Evolutionary conservation across 2,113 vertebrate species (phyloP).

Genomic region (Silurus asotus): DNA sequence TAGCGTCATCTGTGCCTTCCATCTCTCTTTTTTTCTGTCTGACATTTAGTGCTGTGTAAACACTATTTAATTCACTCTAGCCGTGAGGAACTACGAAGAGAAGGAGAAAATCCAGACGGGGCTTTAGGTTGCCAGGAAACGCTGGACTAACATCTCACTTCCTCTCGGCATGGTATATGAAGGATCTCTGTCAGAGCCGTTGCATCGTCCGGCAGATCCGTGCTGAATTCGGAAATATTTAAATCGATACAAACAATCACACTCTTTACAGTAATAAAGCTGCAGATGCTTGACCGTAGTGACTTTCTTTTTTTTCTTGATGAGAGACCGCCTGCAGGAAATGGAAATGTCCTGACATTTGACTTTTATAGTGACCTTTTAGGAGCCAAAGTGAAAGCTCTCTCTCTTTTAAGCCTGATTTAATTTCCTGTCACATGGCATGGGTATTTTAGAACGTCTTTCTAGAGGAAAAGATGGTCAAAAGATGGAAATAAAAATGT

Average conservation of each 20-base stretch:
- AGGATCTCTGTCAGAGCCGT: conserved; percentile 58
- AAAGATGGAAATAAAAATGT: neutral
- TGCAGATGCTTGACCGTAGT: conserved; percentile 34
- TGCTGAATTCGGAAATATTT: conserved; percentile 20
- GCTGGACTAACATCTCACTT: conserved; percentile 63
- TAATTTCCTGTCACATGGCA: neutral
- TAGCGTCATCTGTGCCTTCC: neutral
- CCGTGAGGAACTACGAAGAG: conserved; percentile 7
- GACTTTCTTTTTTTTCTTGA: conserved; percentile 20
- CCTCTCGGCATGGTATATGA: conserved; percentile 62
- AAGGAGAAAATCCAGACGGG: conserved; percentile 34
- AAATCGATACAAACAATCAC: conserved; percentile 31
- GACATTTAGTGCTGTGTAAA: conserved; percentile 53
- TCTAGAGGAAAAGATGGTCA: neutral
- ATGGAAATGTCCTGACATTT: conserved; percentile 46
- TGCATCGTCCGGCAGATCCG: conserved; percentile 32
- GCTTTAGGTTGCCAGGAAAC: conserved; percentile 62
- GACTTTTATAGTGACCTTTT: conserved; percentile 49
- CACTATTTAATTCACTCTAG: conserved; percentile 38
- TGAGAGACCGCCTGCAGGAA: conserved; percentile 1
- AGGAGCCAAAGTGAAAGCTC: conserved; percentile 7
- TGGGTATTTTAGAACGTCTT: conserved; percentile 21
- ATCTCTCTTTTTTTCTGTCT: neutral
- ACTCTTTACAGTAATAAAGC: conserved; percentile 29
- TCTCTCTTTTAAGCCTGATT: neutral